Evolutionary conservation across 1,140 invertebrate species (phyloP), one percentile per base, ranked within the genome.

Genomic region (Eupristina koningsbergeri): DNA sequence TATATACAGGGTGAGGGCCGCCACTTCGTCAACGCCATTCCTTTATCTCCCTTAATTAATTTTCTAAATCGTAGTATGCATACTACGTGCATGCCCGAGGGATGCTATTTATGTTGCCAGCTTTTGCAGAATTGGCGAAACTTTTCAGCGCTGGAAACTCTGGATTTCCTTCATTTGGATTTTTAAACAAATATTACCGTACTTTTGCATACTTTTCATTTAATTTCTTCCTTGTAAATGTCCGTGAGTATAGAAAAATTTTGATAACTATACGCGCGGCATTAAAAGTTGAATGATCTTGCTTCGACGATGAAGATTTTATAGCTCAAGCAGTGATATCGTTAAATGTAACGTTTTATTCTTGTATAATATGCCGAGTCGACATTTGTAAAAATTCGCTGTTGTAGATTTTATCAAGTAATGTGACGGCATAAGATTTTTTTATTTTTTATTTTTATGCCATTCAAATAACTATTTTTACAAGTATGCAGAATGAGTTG

Each of bases 11-110:
- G 45, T 58, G 74, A 64, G 58, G 80, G 80, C 73, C 11, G 47
- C 47, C 15, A 71, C 80, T 85, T 82, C 76, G 78, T 85, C 79
- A 79, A 82, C 74, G 80, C 84, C 80, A 81, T 69, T 45, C 64
- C 64, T 45, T 78, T 85, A 85, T 81, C 80, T 85, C 22, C 31
- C 45, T 77, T 85, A 81, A 81, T 81, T 81, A 81, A 85, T 81
- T 47, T 53, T 63, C 31, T 34, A 15, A 75, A n/a, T 50, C 47
- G n/a, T n/a, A n/a, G n/a, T n/a, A n/a, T n/a, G n/a, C n/a, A n/a
- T n/a, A n/a, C 17, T 50, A 17, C 17, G 47, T 15, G 47, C 47
- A 50, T 50, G 19, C 41, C 34, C 19, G 31, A 50, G 15, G 50
- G 13, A 31, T 19, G 53, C 61, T 50, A 34, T 71, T 58, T 29